Conservation (phyloP, 2,888 invertebrate genomes). For the Andrena chrysosceles region DNA sequence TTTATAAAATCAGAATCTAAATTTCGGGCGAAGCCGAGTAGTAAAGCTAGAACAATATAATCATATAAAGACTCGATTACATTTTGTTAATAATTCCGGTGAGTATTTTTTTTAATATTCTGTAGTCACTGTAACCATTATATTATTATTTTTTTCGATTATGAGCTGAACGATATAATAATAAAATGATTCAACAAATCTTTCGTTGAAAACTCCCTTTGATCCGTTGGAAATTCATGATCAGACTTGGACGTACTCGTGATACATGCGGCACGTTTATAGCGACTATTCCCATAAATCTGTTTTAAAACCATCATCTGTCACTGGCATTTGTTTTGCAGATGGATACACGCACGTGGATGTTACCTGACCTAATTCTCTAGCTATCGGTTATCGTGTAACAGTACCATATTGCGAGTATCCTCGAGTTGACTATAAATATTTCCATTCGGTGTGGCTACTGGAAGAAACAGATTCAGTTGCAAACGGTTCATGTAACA, state of each 20-base stretch:
- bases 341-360: slow-evolving; percentile 26
- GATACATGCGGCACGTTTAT: slow-evolving; percentile 15
- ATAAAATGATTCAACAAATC: slow-evolving; percentile 11
- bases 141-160: no score
- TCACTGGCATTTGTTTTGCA: slow-evolving; percentile 48
- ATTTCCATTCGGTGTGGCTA: background rate
- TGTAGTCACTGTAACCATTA: no score
- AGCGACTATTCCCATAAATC: slow-evolving; percentile 58
- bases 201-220: background rate
- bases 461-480: background rate
- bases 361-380: slow-evolving; percentile 47
- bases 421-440: background rate
- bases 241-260: slow-evolving; percentile 9
- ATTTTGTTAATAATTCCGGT: no score
- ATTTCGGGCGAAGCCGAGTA: no score
- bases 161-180: slow-evolving; percentile 1
- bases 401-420: no score
- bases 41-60: no score
- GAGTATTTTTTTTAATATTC: no score
- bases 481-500: background rate
- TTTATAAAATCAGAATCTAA: no score
- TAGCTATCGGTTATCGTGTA: slow-evolving; percentile 25
- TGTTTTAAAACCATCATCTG: slow-evolving; percentile 43
- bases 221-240: background rate
- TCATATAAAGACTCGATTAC: no score